These are phyloP conservation scores for Stegodyphus dumicola DNA, from an alignment of 1,140 invertebrate genomes.

Conservation along the genomic window DNA sequence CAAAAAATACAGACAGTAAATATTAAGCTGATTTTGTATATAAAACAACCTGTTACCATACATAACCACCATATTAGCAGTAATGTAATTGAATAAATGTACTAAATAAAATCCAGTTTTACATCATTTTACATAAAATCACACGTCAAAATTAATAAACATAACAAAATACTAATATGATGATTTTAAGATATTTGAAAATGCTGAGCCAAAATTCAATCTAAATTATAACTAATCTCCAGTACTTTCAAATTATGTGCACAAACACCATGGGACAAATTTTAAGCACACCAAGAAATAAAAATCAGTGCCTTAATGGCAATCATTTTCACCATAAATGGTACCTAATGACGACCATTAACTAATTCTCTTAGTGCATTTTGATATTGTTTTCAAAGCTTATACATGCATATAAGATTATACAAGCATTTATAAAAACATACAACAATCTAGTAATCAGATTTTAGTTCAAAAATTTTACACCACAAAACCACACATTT, in stretches of 20 bases:
- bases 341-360: constrained; percentile 52
- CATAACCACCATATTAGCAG: no score
- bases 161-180: no score
- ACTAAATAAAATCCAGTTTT: no score
- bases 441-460: constrained; percentile 56
- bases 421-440: constrained; percentile 61
- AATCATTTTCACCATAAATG: constrained; percentile 45
- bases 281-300: constrained; percentile 59
- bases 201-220: constrained; percentile 24
- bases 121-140: no score
- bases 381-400: constrained; percentile 44
- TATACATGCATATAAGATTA: constrained; percentile 52
- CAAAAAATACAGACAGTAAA: no score
- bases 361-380: constrained; percentile 44
- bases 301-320: constrained; percentile 48
- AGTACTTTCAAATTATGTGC: constrained; percentile 37
- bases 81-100: no score
- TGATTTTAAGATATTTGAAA: no score
- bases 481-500: constrained; percentile 60
- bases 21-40: no score
- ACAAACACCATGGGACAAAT: constrained; percentile 57
- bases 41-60: no score
- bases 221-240: constrained; percentile 45
- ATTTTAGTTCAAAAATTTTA: constrained; percentile 48
- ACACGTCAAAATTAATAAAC: no score